Base-by-base conservation (phyloP, 2,888 invertebrate species). In the Laothoe populi region DNA sequence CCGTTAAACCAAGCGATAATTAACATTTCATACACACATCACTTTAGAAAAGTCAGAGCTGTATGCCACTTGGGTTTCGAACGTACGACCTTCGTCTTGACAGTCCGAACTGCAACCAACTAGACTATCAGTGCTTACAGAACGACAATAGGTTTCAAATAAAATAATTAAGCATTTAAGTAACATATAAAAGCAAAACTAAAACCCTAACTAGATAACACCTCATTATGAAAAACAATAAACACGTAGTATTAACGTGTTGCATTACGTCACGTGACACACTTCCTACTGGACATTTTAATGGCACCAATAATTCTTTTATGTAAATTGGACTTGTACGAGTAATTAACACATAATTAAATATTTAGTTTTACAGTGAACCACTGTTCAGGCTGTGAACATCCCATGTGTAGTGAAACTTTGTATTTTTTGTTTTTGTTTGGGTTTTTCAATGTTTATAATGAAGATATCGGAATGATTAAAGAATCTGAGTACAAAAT, bases 251-350 rank as follows among this genome's bases (percentile, higher is more conserved):
- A 8, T 10, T 11, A 13, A 38, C 13, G 11, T 13, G 13, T 38
- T 38, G 1, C 44, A 44, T 8, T 44, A 19, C 16, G 8, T 44
- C 44, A 42, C 16, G 42, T 16, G 16, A 44, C 16, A 19, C 19
- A 35, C 35, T 19, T 10, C 35, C 19, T 31, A 53, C 31, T 35
- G 53, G 53, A 31, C 49, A 31, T 10, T 31, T 53, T 16, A 53
- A 53, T 26, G 10, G 49, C 19, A 53, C 11, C 19, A 31, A 35
- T 53, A 35, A 53, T 35, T 53, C 53, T 53, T 53, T 19, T 53
- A 53, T 53, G 53, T 53, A 35, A 35, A 53, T 31, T 11, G 53
- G 19, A 53, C 31, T 10, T 23, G 23, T 24, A 49, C 31, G 26
- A 16, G 19, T 53, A 31, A 49, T 49, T 49, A 53, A 35, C 53